phyloP scores from a whole-genome alignment of 2,888 invertebrate genomes.

The Andrena flavipes region DNA sequence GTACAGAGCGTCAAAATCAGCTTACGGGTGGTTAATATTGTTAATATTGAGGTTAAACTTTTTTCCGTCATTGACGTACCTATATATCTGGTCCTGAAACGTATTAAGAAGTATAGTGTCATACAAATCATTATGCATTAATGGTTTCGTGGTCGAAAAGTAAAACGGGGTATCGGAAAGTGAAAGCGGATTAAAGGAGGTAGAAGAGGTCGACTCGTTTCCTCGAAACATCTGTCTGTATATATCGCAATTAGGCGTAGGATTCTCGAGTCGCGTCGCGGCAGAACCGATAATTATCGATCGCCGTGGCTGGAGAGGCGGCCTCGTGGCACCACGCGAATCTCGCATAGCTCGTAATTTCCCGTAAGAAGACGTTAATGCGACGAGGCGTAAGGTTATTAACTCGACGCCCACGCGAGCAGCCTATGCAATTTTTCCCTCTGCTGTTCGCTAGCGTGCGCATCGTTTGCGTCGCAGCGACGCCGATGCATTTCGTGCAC shows the following conservation, averaged over 20 bases:
- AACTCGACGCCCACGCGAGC: conserved; percentile 62
- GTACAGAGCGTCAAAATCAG: too few relatives aligned
- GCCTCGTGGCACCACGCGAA: conserved; percentile 39
- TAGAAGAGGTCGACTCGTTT: neutral
- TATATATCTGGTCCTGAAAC: too few relatives aligned
- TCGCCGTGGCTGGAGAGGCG: conserved; percentile 29
- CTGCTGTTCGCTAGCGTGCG: conserved; percentile 6
- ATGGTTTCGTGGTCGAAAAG: neutral
- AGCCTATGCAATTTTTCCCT: conserved; percentile 30
- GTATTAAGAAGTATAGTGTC: too few relatives aligned
- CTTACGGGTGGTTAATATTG: too few relatives aligned
- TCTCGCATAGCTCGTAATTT: conserved; percentile 61
- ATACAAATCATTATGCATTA: neutral
- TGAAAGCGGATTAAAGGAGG: conserved; percentile 17
- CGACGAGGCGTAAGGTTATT: conserved; percentile 67
- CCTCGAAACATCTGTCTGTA: neutral
- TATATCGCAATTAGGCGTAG: conserved; percentile 59
- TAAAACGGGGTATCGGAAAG: conserved; percentile 3
- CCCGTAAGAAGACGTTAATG: conserved; percentile 67
- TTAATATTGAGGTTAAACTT: too few relatives aligned
- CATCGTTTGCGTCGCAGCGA: neutral
- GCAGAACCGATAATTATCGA: conserved; percentile 59
- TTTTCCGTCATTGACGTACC: too few relatives aligned
- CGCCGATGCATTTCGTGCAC: conserved; percentile 10
- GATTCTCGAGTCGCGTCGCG: conserved; percentile 42